phyloP scores from a whole-genome alignment of 1,140 invertebrate genomes.

The Microplitis demolitor region DNA sequence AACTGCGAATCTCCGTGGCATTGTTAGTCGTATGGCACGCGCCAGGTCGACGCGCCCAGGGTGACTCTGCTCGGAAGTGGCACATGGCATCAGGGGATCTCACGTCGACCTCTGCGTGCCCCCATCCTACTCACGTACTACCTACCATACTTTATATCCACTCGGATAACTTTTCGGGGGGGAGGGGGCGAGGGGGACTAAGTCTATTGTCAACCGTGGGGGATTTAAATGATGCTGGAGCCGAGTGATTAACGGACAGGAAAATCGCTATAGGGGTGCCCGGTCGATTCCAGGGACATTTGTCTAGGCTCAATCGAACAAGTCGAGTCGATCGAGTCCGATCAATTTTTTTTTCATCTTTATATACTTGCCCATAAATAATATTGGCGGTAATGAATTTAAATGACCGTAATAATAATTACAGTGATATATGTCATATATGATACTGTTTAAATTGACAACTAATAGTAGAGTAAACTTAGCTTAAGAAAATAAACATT shows the following conservation, averaged over 20 bases:
- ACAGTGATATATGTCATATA: no score
- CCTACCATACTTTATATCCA: constrained; percentile 24
- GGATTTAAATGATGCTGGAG: constrained; percentile 49
- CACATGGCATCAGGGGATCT: constrained; percentile 42
- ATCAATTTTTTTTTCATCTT: neutral
- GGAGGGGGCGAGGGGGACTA: constrained; percentile 35
- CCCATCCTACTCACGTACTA: neutral
- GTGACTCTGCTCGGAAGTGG: constrained; percentile 48
- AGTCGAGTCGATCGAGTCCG: neutral
- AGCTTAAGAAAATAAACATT: neutral
- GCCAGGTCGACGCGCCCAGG: constrained; percentile 38
- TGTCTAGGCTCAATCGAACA: constrained; percentile 15
- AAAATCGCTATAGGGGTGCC: constrained; percentile 7
- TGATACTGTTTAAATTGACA: no score
- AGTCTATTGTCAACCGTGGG: constrained; percentile 39
- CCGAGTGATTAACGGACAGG: constrained; percentile 28
- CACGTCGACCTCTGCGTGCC: constrained; percentile 2
- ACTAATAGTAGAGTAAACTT: neutral
- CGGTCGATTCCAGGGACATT: constrained; percentile 16
- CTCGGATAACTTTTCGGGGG: constrained; percentile 47
- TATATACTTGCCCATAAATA: neutral
- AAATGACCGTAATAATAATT: neutral
- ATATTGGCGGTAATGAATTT: neutral
- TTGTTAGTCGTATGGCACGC: constrained; percentile 28
- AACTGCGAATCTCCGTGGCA: neutral